Evolutionary conservation across 2,797 vertebrate genomes (phyloP).

Genomic region (Manis pentadactyla): DNA sequence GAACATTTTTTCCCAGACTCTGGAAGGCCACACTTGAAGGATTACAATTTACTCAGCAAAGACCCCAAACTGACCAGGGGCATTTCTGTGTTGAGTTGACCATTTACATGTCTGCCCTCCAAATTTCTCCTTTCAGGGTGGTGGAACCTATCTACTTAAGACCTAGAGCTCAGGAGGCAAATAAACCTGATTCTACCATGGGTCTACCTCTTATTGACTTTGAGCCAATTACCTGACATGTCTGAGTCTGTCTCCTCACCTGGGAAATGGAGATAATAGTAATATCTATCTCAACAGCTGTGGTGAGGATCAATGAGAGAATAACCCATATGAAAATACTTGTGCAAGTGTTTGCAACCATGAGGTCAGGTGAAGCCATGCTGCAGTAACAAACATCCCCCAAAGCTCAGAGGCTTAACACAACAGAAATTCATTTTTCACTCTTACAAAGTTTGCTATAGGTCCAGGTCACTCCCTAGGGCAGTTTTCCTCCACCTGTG

Average conservation of each 20-base stretch:
- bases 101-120: not conserved
- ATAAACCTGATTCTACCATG: not conserved
- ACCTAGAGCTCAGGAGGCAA: not conserved
- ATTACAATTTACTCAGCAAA: not conserved
- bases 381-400: constrained; percentile 9
- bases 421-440: not conserved
- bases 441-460: not conserved
- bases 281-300: not conserved
- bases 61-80: not conserved
- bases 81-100: not conserved
- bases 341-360: not conserved
- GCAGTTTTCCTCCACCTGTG: not conserved
- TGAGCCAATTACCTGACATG: not conserved
- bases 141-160: not conserved
- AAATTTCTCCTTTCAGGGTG: not conserved
- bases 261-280: not conserved
- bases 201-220: not conserved
- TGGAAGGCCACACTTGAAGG: constrained; percentile 80
- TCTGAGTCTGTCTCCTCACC: not conserved
- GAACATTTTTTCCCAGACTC: constrained; percentile 85
- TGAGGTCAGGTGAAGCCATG: not conserved
- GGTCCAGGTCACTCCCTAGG: not conserved
- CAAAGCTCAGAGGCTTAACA: not conserved
- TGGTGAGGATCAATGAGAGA: not conserved
- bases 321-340: not conserved